Evolutionary conservation across 1,140 invertebrate genomes (phyloP), one percentile per base, ranked within the genome.

Genomic region (Odontomachus brunneus): DNA sequence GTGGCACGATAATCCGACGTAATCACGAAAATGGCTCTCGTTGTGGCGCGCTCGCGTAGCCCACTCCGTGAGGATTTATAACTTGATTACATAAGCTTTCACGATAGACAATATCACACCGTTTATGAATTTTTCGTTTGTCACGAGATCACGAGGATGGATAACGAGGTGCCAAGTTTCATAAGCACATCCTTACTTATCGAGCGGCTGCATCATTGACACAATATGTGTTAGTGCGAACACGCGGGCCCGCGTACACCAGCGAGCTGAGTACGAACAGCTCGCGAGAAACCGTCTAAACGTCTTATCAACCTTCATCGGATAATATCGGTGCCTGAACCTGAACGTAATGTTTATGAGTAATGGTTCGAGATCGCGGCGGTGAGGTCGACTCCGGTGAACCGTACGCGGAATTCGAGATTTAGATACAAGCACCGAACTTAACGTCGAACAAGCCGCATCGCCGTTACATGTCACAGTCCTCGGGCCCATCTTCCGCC

Each of bases 361-460:
- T 90, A 91, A 91, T 90, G 89, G 88, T 84, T 51, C 69, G 62
- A 91, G 90, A 91, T 91, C 86, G 90, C 87, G 90, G 88, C 85
- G 75, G 76, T 57, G 59, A 72, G 90, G 88, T 88, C 84, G 84
- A 63, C 75, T 75, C 83, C 67, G 83, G 60, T 91, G 84, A 91
- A 91, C 90, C 89, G 83, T 90, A 84, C 82, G 84, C 78, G 84
- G 88, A 88, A 91, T 91, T 89, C 87, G 69, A 91, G 90, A 91
- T 91, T 90, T 84, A 83, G 84, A 89, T 88, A 88, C 84, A 86
- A 82, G 81, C 83, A 83, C 81, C 89, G 78, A 89, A 88, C 83
- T 83, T 82, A 73, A 60, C 76, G 24, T 55, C 22, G 72, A 62
- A 85, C 82, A 85, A 84, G 83, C 85, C 82, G 74, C 81, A 62